phyloP scores from a whole-genome alignment of 1,140 invertebrate genomes.

The Gryon sp. region DNA sequence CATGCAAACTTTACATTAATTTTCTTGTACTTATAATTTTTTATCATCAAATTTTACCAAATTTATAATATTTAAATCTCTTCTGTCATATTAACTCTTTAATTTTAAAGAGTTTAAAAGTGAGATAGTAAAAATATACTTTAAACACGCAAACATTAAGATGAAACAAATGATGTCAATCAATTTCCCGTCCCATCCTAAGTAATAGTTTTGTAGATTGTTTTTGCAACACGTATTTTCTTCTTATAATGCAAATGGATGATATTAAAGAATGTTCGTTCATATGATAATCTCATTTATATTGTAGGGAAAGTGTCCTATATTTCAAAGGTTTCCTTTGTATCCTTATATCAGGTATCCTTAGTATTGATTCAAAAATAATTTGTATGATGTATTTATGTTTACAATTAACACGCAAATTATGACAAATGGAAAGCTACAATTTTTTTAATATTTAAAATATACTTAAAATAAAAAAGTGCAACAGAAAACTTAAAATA shows the following conservation, averaged over 20 bases:
- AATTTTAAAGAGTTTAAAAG: too few species aligned
- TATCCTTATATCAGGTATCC: too few species aligned
- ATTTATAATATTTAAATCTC: too few species aligned
- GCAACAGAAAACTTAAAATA: neutral
- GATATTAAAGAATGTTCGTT: conserved; percentile 18
- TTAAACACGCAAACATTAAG: neutral
- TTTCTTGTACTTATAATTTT: too few species aligned
- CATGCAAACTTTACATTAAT: too few species aligned
- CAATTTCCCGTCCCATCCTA: neutral
- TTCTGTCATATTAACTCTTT: too few species aligned
- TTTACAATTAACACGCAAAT: too few species aligned
- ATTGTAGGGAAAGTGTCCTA: conserved; percentile 38
- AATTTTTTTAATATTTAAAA: too few species aligned
- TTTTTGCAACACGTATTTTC: conserved; percentile 25
- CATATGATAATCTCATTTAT: conserved; percentile 35
- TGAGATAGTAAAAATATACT: too few species aligned
- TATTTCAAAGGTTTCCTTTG: conserved; percentile 33
- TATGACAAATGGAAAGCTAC: too few species aligned
- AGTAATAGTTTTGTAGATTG: neutral
- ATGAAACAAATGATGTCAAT: conserved; percentile 13
- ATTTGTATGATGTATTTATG: conserved; percentile 11
- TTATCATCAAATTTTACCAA: too few species aligned
- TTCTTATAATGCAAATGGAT: conserved; percentile 2
- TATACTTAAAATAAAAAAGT: neutral
- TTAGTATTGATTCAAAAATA: too few species aligned